Conservation (phyloP, 2,797 vertebrate species). For the Hoplostethus mediterraneus region DNA sequence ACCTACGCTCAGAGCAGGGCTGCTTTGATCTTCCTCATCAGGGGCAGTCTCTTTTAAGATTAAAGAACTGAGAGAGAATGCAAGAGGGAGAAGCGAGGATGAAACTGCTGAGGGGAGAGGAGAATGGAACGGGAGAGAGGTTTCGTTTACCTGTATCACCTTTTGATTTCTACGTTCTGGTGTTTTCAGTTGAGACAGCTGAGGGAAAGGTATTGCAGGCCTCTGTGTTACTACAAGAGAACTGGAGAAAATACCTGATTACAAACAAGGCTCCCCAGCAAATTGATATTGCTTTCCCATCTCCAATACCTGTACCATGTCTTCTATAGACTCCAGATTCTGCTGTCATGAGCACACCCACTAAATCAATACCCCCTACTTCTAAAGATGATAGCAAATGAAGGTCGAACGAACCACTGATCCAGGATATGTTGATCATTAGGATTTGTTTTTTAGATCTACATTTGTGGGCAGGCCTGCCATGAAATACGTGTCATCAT, state of each 20-base stretch:
- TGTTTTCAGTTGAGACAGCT: slow-evolving; percentile 1
- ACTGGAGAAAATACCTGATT: background rate
- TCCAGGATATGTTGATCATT: too few species aligned
- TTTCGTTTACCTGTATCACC: slow-evolving; percentile 57
- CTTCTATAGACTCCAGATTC: background rate
- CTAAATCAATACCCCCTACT: background rate
- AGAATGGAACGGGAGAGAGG: slow-evolving; percentile 50
- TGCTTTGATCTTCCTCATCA: slow-evolving; percentile 78
- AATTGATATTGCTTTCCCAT: background rate
- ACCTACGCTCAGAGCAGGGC: slow-evolving; percentile 59
- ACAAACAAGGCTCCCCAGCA: background rate
- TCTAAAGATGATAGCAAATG: slow-evolving; percentile 13
- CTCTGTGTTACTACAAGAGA: background rate
- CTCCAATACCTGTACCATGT: background rate
- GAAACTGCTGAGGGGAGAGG: slow-evolving; percentile 29
- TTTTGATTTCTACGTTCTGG: slow-evolving; percentile 32
- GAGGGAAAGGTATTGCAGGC: slow-evolving; percentile 25
- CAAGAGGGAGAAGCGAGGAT: slow-evolving; percentile 43
- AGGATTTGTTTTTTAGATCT: slow-evolving; percentile 8
- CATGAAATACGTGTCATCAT: slow-evolving; percentile 7
- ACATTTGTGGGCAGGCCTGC: slow-evolving; percentile 43
- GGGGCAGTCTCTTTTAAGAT: slow-evolving; percentile 71
- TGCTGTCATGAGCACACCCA: background rate
- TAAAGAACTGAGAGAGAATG: slow-evolving; percentile 68
- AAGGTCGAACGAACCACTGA: background rate